Evolutionary conservation across 2,888 invertebrate genomes (phyloP).

Genomic region (Machimus atricapillus): DNA sequence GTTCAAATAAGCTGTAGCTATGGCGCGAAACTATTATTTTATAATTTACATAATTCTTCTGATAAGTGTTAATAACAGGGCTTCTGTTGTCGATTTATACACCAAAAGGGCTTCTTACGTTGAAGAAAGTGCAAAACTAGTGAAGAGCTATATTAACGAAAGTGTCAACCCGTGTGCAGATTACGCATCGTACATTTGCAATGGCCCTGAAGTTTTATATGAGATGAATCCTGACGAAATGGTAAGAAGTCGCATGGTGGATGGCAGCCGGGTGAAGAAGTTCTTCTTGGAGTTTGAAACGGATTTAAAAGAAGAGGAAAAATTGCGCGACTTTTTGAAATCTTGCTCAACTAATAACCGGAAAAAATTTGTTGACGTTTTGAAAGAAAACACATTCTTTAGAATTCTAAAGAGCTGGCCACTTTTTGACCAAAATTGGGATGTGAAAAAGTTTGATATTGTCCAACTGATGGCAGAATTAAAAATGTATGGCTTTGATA

Average conservation of each 20-base stretch:
- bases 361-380: not conserved
- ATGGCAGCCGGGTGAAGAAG: not conserved
- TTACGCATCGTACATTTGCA: not conserved
- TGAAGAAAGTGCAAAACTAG: not conserved
- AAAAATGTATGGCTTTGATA: not conserved
- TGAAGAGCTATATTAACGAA: not conserved
- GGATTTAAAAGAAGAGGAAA: not conserved
- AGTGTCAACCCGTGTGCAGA: not conserved
- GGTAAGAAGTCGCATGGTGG: not conserved
- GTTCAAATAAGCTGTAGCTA: not conserved
- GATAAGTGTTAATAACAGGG: not conserved
- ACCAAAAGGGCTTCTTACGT: not conserved
- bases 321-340: not conserved
- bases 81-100: not conserved
- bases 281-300: not conserved
- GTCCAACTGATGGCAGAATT: not conserved
- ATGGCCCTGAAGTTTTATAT: not conserved
- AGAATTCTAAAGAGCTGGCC: not conserved
- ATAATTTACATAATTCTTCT: not conserved
- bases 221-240: not conserved
- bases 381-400: not conserved
- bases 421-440: not conserved
- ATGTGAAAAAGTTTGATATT: not conserved
- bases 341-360: not conserved
- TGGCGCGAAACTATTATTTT: not conserved